Conservation (phyloP, 2,888 invertebrate genomes). For the Serripes groenlandicus region DNA sequence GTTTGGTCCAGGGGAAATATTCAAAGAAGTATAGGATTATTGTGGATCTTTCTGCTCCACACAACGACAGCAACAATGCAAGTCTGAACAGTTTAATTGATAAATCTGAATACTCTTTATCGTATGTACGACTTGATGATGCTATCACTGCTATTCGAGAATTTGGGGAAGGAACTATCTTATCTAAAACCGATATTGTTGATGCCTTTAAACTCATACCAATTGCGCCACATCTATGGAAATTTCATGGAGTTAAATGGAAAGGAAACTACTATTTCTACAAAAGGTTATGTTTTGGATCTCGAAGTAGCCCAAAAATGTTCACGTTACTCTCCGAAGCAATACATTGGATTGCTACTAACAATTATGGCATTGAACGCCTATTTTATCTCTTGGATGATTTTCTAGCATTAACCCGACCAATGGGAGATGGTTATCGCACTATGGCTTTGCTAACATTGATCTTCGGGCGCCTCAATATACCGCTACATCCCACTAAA, state of each 20-base stretch:
- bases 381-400: conserved; percentile 61
- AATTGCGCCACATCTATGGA: conserved; percentile 43
- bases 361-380: conserved; percentile 44
- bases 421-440: conserved; percentile 27
- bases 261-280: conserved; percentile 32
- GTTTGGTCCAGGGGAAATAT: conserved; percentile 58
- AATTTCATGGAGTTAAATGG: conserved; percentile 55
- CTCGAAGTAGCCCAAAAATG: conserved; percentile 50
- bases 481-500: conserved; percentile 54
- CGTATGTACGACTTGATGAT: conserved; percentile 63
- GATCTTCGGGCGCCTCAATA: conserved; percentile 44
- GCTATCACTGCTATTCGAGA: conserved; percentile 50
- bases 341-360: conserved; percentile 54
- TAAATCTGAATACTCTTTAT: conserved; percentile 52
- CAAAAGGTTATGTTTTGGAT: conserved; percentile 38
- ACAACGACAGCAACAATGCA: conserved; percentile 35
- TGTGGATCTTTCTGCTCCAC: conserved; percentile 65
- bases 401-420: conserved; percentile 49
- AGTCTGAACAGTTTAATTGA: conserved; percentile 65
- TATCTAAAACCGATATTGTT: conserved; percentile 58
- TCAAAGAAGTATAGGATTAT: conserved; percentile 59
- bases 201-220: conserved; percentile 61
- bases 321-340: conserved; percentile 51
- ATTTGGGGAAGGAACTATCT: conserved; percentile 19
- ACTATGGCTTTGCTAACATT: conserved; percentile 51